Conservation (phyloP, 30 jellyfish, hydroid and myxozoan genomes). For the Hydractinia echinata region DNA sequence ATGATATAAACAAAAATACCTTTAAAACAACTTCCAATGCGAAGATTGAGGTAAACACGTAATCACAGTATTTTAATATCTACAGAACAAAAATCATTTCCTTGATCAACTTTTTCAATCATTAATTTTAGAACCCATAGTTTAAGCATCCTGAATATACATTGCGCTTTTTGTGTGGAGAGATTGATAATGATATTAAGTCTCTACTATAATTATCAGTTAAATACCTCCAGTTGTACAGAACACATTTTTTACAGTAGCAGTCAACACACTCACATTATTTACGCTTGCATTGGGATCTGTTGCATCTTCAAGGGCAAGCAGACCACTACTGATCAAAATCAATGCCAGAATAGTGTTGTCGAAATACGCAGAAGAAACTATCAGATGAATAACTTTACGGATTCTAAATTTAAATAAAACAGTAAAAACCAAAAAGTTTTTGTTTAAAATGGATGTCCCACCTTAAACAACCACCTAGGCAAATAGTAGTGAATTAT, state of each 20-base stretch:
- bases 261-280: slow-evolving; percentile 21
- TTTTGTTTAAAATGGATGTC: too few species aligned
- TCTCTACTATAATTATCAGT: neutral
- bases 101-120: neutral
- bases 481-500: too few species aligned
- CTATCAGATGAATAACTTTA: slow-evolving; percentile 54
- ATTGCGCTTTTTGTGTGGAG: too few species aligned
- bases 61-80: slow-evolving; percentile 46
- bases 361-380: slow-evolving; percentile 63
- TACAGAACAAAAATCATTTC: neutral
- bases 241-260: neutral
- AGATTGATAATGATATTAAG: neutral
- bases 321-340: slow-evolving; percentile 71
- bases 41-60: slow-evolving; percentile 58
- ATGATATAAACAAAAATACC: slow-evolving; percentile 11
- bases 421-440: slow-evolving; percentile 1
- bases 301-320: slow-evolving; percentile 72
- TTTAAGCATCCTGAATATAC: too few species aligned
- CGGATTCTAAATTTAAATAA: slow-evolving; percentile 54
- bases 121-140: too few species aligned
- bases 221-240: neutral
- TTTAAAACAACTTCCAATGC: slow-evolving; percentile 67
- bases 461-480: too few species aligned
- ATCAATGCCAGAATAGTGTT: slow-evolving; percentile 50
- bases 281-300: slow-evolving; percentile 61